Base-by-base conservation (phyloP, 2,113 vertebrate genomes). In the Cephalophus harveyi region DNA sequence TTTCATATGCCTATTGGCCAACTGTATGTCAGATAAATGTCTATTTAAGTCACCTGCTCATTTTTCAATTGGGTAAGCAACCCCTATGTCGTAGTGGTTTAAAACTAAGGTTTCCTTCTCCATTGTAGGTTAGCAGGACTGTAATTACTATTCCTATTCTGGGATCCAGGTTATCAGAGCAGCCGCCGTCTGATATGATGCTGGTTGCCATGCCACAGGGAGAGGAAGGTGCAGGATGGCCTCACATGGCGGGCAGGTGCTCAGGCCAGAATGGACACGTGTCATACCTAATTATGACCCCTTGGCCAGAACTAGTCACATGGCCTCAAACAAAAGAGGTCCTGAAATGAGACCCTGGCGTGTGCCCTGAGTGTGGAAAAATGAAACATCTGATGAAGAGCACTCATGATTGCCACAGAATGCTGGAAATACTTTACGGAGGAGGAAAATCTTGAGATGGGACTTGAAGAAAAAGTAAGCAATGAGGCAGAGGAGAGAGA, bases 321-420 rank as follows among this genome's bases (percentile, higher is more conserved):
- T 3, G 12, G 6, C 30, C n/a, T 94, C 91, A 71, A 52, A 74
- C 17, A 55, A 40, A 87, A 67, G 8, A 52, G 17, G 4, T 36
- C 21, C 1, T 1, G 74, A 79, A 74, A n/a, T 36, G 30, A 7
- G 19, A 64, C 50, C 57, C 33, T 67, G 33, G 40, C 0, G 0
- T 43, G 21, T 62, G 36, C 15, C 13, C 3, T 2, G 52, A 11
- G 28, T 6, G 16, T 11, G 48, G 48, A n/a, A 50, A 57, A 79
- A 59, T 11, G 52, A 43, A 54, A 93, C 25, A 17, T 52, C 60
- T 46, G 19, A 50, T 28, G 52, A 86, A 36, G 0, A 33, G 48
- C 17, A 21, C 57, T 74, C 3, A 5, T 10, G 19, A 83, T 7
- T 0, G 36, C n/a, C 19, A 1, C 19, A 87, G 55, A 19, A 48